Conservation (phyloP, 2,113 vertebrate genomes). For the Amphiprion ocellaris region DNA sequence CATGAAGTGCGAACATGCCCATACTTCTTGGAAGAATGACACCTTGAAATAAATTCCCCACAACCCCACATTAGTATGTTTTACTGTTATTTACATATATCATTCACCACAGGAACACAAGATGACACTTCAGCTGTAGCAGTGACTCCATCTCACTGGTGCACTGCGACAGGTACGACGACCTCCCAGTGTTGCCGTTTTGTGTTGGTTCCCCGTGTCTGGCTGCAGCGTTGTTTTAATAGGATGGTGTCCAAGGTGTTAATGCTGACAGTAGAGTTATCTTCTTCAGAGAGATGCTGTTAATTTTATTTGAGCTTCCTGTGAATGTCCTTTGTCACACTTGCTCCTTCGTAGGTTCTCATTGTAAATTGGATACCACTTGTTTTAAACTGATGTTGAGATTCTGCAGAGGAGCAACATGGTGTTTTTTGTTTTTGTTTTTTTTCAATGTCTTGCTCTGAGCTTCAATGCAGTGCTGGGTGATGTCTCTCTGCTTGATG, state of each 20-base stretch:
- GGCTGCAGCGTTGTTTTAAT: conserved; percentile 11
- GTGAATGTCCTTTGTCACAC: background rate
- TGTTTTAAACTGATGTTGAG: background rate
- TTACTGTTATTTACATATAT: conserved; percentile 32
- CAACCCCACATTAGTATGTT: background rate
- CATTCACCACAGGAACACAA: conserved; percentile 72
- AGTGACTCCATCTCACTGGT: conserved; percentile 58
- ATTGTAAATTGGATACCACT: background rate
- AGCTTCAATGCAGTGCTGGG: conserved; percentile 16
- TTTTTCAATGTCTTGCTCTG: conserved; percentile 1
- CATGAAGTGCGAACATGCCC: too few species aligned
- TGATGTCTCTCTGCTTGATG: background rate
- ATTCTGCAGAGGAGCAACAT: conserved; percentile 52
- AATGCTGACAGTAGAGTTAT: background rate
- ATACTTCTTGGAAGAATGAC: too few species aligned
- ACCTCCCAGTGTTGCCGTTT: conserved; percentile 7
- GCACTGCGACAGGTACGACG: conserved; percentile 67
- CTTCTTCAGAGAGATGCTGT: background rate
- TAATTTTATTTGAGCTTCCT: conserved; percentile 22
- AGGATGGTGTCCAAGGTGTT: background rate
- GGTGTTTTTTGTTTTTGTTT: background rate
- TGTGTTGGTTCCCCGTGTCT: conserved; percentile 35
- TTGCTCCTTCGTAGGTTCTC: conserved; percentile 55
- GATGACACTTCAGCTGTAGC: conserved; percentile 68
- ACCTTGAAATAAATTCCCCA: too few species aligned